Evolutionary conservation across 2,797 vertebrate species (phyloP).

Genomic region (Huso huso): DNA sequence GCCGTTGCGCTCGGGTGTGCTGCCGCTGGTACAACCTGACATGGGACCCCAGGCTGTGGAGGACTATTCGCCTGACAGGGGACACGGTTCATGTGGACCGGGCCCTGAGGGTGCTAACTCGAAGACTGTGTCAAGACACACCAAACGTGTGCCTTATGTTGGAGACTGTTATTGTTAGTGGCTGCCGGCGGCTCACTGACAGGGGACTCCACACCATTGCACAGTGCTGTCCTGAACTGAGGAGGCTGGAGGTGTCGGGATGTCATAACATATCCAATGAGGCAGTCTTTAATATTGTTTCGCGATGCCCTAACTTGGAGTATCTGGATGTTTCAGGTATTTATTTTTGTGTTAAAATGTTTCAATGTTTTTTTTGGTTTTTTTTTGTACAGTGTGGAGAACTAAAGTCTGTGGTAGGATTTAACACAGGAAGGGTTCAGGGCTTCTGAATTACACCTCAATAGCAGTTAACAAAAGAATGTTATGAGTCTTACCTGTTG

Average conservation of each 20-base stretch:
- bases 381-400: too few species aligned
- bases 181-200: constrained; percentile 92
- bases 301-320: constrained; percentile 88
- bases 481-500: too few species aligned
- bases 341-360: background rate
- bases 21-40: constrained; percentile 95
- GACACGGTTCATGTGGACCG: constrained; percentile 88
- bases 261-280: constrained; percentile 96
- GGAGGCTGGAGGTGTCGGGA: constrained; percentile 82
- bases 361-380: too few species aligned
- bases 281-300: constrained; percentile 90
- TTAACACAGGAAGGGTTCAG: too few species aligned
- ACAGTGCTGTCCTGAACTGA: constrained; percentile 88
- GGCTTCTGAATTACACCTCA: too few species aligned
- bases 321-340: constrained; percentile 95
- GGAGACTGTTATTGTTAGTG: constrained; percentile 81
- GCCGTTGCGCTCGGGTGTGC: constrained; percentile 84
- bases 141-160: constrained; percentile 95
- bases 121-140: constrained; percentile 92
- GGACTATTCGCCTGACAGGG: constrained; percentile 74
- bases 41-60: constrained; percentile 93
- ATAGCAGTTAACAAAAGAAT: too few species aligned
- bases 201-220: constrained; percentile 86
- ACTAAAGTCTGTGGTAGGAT: too few species aligned
- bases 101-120: constrained; percentile 84